Evolutionary conservation across 2,888 invertebrate species (phyloP).

Genomic region (Dusona sp.): DNA sequence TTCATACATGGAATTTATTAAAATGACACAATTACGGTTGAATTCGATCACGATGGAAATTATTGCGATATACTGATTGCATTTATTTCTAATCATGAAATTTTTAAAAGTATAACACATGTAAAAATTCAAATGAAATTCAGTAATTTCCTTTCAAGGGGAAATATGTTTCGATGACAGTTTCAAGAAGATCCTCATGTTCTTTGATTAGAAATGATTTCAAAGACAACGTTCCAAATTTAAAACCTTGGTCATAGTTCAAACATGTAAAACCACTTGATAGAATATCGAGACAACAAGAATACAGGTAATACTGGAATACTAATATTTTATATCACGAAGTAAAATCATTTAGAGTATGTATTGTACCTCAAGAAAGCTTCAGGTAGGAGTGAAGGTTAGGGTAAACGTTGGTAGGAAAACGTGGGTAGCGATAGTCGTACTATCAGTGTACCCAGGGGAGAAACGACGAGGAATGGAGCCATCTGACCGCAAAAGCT

Average conservation of each 20-base stretch:
- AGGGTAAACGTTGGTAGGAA: constrained; percentile 4
- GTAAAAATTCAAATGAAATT: no score
- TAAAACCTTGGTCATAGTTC: not conserved
- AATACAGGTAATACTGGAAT: not conserved
- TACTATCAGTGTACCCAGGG: constrained; percentile 40
- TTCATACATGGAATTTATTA: no score
- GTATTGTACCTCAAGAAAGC: constrained; percentile 14
- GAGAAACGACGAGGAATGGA: constrained; percentile 70
- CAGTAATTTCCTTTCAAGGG: no score
- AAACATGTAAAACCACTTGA: not conserved
- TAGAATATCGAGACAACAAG: not conserved
- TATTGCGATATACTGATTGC: no score
- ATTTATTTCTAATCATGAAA: no score
- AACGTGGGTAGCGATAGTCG: constrained; percentile 34
- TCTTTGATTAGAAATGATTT: no score
- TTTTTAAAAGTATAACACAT: no score
- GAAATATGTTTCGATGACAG: no score
- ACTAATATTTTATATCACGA: not conserved
- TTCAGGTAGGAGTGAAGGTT: not conserved
- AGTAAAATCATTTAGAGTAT: constrained; percentile 5
- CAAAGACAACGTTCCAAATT: not conserved
- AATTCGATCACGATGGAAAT: no score
- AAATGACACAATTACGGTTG: no score
- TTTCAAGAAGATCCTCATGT: no score
- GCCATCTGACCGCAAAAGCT: constrained; percentile 62